Base-by-base conservation (phyloP, 2,797 vertebrate genomes). In the Enteromius fasciolatus region DNA sequence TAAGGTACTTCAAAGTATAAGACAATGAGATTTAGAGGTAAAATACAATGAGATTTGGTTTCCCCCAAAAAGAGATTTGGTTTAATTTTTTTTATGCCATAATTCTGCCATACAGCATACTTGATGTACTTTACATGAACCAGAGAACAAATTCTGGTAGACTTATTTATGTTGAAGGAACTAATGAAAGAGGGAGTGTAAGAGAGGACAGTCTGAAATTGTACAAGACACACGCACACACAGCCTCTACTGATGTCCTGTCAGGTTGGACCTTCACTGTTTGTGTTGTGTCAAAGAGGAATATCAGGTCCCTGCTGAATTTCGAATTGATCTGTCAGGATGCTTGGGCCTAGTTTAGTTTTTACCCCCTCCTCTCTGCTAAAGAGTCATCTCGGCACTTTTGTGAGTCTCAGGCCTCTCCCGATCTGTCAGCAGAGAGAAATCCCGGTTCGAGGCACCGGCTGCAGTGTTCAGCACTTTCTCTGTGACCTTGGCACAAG, bases 311-410 rank as follows among this genome's bases (percentile, higher is more conserved):
- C 84, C 79, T 73, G 63, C 44, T 85, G 76, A 84, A 78, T 84
- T 87, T 23, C 15, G 57, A 54, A 81, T 76, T 74, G 64, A 87
- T 81, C 48, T 57, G 66, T 76, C 61, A 48, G 50, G n/a, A 82
- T 54, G 25, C 50, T 64, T 64, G 68, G 12, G 15, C 54, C 80
- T 79, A 69, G 50, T 78, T 74, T 68, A 74, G 50, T 78, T 74
- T 64, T 64, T 28, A 63, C 28, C 61, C 12, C 36, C 44, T 28
- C 39, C 75, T 23, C 31, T 59, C 61, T 78, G 48, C 50, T 88
- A 87, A 70, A 79, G 69, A 84, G 88, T 86, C 79, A 84, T 86
- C 78, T 84, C 82, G 87, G 80, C 83, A 83, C 63, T 76, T 80
- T 82, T 81, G 85, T 41, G 48, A 78, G 36, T 70, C 67, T 46